Base-by-base conservation (phyloP, 2,797 vertebrate species). In the Bradypodion ventrale region DNA sequence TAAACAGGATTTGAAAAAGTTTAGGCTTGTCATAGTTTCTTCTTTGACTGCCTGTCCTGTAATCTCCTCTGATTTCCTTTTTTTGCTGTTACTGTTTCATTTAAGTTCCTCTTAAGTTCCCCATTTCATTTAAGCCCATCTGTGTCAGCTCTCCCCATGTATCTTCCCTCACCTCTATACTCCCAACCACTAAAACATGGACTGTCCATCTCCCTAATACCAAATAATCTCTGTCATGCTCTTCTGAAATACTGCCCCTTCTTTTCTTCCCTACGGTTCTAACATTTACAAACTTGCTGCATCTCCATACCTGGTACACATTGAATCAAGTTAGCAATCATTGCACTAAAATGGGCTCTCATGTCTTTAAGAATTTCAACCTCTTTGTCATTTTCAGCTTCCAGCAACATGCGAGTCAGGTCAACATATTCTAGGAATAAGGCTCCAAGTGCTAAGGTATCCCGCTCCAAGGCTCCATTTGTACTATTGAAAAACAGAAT, bases 371-470 rank as follows among this genome's bases (percentile, higher is more conserved):
- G 97, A 87, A 99, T 98, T 73, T 99, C 99, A 25, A 98, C 96
- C 94, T 99, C 99, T 93, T 99, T 99, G 91, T 99, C 99, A 69
- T 99, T 99, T 96, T 99, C 99, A 49, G 99, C 99, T 91, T 99
- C 99, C 83, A 99, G 94, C 70, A 99, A 97, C 99, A 99, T 99
- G 75, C 99, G 96, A 44, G 99, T 99, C 83, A 99, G 94, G 93
- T 99, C 99, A 87, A 99, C 98, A 0, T 99, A 99, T 90, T 99
- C 99, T 27, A 99, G 95, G 92, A 99, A 99, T 90, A 99, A 95
- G 56, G 99, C 98, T 77, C 98, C 99, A 56, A 99, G 95, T 25
- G 98, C 99, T 92, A 99, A 92, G 0, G 98, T 99, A 82, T 99
- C 99, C 13, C 99, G 96, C 93, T 99, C 99, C 85, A 99, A 93